Evolutionary conservation across 2,113 vertebrate species (phyloP), one percentile per base, ranked within the genome.

Genomic region (Tursiops truncatus): DNA sequence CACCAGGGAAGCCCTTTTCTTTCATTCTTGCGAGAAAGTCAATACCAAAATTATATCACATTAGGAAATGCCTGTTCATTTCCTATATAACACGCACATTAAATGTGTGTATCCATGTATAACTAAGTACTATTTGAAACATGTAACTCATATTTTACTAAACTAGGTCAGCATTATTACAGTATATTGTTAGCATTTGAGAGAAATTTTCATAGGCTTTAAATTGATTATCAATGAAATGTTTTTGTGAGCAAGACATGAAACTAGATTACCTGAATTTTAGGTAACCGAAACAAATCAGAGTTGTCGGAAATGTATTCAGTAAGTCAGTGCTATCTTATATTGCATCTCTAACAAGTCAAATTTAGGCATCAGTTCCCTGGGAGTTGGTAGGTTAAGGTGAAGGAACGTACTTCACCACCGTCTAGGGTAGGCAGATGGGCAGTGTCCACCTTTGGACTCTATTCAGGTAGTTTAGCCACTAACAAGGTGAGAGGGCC

Each of bases 351-450:
- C 31, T 36, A 44, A 47, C 31, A 74, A 58, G 33, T 71, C 41
- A 87, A 65, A 21, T 3, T 8, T 12, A 20, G n/a, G 36, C 1
- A 21, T n/a, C 26, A 26, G 0, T 21, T n/a, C 28, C 12, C 10
- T 11, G 12, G 79, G 28, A 26, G 1, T 58, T 10, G 44, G 56
- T 20, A 41, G 25, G 60, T 36, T 41, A 41, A 20, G 33, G 31
- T 10, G 36, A 41, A 0, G 0, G 33, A 58, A 38, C 0, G 3
- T 0, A 0, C 10, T 36, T 65, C 77, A 10, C 2, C 10, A 23
- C 0, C 1, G 8, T 3, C 3, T 36, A 23, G n/a, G 10, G 60
- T 4, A 62, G 25, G 26, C 13, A 6, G 7, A n/a, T 28, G 56
- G 21, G 8, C 3, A 5, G 53, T 1, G 8, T 23, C 13, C 2